A percentile compares a stretch with the other conserved stretches of the same genome.
These are phyloP conservation scores for Unio delphinus DNA, from an alignment of 2,888 invertebrate species.

Conservation along the genomic window DNA sequence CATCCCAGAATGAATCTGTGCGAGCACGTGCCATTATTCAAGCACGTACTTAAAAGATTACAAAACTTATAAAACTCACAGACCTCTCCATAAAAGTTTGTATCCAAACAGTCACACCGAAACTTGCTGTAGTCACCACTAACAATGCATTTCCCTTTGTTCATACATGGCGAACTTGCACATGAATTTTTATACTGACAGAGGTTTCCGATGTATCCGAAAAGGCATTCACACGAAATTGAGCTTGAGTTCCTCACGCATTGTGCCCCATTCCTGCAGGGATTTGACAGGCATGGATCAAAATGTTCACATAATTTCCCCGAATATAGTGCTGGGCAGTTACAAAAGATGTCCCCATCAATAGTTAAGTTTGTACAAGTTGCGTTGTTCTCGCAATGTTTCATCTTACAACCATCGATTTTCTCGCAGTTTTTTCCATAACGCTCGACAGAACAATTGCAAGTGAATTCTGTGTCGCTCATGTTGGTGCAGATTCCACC, in stretches of 20 bases:
- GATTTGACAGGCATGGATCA: slow-evolving; percentile 43
- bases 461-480: slow-evolving; percentile 39
- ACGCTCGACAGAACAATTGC: slow-evolving; percentile 53
- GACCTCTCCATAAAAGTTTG: slow-evolving; percentile 85
- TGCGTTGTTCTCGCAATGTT: slow-evolving; percentile 52
- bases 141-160: slow-evolving; percentile 41
- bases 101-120: slow-evolving; percentile 87
- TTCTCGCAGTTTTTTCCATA: slow-evolving; percentile 57
- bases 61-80: slow-evolving; percentile 78
- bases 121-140: slow-evolving; percentile 76
- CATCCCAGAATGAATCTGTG: slow-evolving; percentile 8
- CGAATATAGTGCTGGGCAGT: slow-evolving; percentile 42
- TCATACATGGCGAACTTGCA: slow-evolving; percentile 38
- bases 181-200: slow-evolving; percentile 53
- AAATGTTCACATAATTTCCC: slow-evolving; percentile 49
- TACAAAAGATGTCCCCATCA: slow-evolving; percentile 34
- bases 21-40: slow-evolving; percentile 33
- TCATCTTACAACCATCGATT: slow-evolving; percentile 50
- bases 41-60: slow-evolving; percentile 29
- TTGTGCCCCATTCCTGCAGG: slow-evolving; percentile 52
- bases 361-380: slow-evolving; percentile 44
- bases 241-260: slow-evolving; percentile 39
- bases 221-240: slow-evolving; percentile 42
- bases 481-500: slow-evolving; percentile 33
- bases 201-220: slow-evolving; percentile 32